Conservation (phyloP, 2,113 vertebrate species). For the Mesitornis unicolor region DNA sequence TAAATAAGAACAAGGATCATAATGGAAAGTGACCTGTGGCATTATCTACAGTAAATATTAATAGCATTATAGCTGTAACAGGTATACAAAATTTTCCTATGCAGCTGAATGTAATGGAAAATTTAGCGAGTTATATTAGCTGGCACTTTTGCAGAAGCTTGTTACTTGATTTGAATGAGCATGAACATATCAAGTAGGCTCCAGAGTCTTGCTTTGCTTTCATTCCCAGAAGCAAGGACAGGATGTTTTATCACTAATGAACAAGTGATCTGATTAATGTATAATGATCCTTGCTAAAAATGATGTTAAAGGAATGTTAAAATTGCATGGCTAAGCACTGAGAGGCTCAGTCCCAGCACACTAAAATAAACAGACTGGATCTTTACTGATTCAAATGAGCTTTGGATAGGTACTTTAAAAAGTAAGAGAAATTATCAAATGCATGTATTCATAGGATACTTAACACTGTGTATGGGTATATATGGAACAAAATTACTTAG, state of each 20-base stretch:
- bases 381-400: not conserved
- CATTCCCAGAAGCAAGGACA: conserved; percentile 68
- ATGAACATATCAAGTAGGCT: conserved; percentile 18
- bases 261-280: conserved; percentile 69
- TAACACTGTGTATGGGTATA: not conserved
- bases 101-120: conserved; percentile 22
- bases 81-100: conserved; percentile 9
- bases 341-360: not conserved
- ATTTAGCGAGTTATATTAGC: conserved; percentile 41
- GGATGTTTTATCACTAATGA: conserved; percentile 68
- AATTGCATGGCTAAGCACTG: conserved; percentile 41
- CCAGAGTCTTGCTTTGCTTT: conserved; percentile 62
- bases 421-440: not conserved
- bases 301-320: conserved; percentile 45
- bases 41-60: conserved; percentile 22
- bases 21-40: not conserved
- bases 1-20: not conserved
- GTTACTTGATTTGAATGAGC: conserved; percentile 60
- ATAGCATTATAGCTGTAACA: not conserved
- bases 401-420: conserved; percentile 10
- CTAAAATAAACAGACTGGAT: conserved; percentile 50
- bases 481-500: not conserved
- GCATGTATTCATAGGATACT: not conserved
- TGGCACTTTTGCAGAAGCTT: conserved; percentile 45
- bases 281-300: conserved; percentile 66